These are phyloP conservation scores for Neria commutata DNA, from an alignment of 2,888 invertebrate genomes.

Conservation along the genomic window DNA sequence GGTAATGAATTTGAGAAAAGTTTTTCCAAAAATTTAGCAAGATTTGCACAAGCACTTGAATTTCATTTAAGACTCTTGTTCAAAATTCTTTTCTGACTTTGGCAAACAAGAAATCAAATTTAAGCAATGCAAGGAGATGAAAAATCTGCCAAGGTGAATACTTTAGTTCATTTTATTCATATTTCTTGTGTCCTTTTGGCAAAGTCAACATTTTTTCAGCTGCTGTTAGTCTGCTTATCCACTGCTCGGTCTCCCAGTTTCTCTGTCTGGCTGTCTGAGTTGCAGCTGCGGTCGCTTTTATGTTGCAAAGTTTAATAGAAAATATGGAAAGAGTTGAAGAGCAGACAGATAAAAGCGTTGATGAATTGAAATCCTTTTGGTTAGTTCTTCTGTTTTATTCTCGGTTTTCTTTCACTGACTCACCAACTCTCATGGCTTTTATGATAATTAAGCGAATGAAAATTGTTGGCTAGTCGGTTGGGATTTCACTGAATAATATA, in stretches of 20 bases:
- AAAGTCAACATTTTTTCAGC: background rate
- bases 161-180: too few species aligned
- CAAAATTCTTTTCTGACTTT: too few species aligned
- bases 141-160: too few species aligned
- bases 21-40: too few species aligned
- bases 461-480: background rate
- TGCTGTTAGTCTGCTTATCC: background rate
- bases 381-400: background rate
- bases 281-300: background rate
- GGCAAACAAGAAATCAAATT: too few species aligned
- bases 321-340: background rate
- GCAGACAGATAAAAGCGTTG: background rate
- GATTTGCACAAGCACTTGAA: too few species aligned
- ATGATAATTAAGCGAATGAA: constrained; percentile 20
- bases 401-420: background rate
- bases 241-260: background rate
- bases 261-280: background rate
- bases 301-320: background rate
- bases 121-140: too few species aligned
- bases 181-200: too few species aligned
- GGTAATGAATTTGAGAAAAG: too few species aligned
- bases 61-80: too few species aligned
- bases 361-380: constrained; percentile 11
- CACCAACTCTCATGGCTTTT: too few species aligned
- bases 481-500: too few species aligned